These are phyloP conservation scores for Zosterops borbonicus DNA, from an alignment of 2,113 vertebrate species.

Conservation along the genomic window DNA sequence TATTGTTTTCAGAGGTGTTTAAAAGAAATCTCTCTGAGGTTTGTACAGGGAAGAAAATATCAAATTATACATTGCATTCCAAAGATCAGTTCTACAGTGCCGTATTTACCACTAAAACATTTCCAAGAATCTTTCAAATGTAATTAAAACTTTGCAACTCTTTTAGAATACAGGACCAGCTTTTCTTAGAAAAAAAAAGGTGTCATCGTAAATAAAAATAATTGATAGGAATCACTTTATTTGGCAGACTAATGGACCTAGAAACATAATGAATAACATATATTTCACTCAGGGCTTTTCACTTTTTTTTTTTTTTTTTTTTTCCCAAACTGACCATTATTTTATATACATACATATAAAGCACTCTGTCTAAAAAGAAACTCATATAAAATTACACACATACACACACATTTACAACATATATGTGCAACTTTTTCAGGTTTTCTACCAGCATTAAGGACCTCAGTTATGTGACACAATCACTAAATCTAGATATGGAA, in stretches of 20 bases:
- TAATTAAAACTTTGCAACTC: neutral
- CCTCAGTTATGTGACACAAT: neutral
- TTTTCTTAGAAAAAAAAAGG: neutral
- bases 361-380: neutral
- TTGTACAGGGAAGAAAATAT: neutral
- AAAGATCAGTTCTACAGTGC: neutral
- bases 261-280: neutral
- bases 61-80: neutral
- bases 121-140: neutral
- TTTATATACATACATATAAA: neutral
- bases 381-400: neutral
- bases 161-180: neutral
- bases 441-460: neutral
- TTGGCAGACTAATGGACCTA: neutral
- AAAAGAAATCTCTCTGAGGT: neutral
- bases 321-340: neutral
- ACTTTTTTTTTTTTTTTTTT: neutral
- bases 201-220: neutral
- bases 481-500: neutral
- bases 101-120: neutral
- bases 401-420: fast-evolving
- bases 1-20: neutral
- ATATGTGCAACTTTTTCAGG: neutral
- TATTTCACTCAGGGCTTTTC: neutral
- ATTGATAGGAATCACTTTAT: neutral